A percentile compares a stretch with the other conserved stretches of the same genome.
Conservation (phyloP, 2,888 invertebrate species). For the Disparrhopalites patrizii region DNA sequence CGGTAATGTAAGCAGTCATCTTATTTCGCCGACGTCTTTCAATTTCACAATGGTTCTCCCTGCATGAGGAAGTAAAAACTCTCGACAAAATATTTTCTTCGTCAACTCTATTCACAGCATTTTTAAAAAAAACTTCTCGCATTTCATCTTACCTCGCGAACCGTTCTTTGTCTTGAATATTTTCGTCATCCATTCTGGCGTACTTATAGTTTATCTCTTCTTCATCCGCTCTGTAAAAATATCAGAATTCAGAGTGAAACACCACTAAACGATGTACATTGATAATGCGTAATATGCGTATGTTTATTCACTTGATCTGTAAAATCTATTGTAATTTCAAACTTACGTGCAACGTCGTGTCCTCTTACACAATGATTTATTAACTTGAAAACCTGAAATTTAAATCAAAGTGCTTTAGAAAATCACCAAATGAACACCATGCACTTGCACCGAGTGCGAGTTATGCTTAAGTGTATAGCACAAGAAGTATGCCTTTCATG, state of each 20-base stretch:
- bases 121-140: background rate
- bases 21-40: constrained; percentile 97
- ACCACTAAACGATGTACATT: background rate
- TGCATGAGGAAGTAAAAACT: constrained; percentile 57
- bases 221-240: constrained; percentile 37
- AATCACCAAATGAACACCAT: no score
- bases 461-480: no score
- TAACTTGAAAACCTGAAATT: constrained; percentile 30
- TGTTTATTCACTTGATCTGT: background rate
- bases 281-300: no score
- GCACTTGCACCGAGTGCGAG: no score
- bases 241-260: background rate
- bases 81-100: constrained; percentile 47
- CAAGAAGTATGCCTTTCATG: no score
- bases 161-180: constrained; percentile 92
- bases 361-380: constrained; percentile 35
- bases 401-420: no score
- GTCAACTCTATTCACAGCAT: background rate
- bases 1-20: constrained; percentile 99
- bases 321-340: background rate
- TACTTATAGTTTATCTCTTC: constrained; percentile 57
- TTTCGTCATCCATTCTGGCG: constrained; percentile 88
- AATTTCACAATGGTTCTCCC: constrained; percentile 99
- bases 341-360: constrained; percentile 37
- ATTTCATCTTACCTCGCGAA: constrained; percentile 71